Evolutionary conservation across 2,888 invertebrate species (phyloP).

Genomic region (Ormyrus labotus): DNA sequence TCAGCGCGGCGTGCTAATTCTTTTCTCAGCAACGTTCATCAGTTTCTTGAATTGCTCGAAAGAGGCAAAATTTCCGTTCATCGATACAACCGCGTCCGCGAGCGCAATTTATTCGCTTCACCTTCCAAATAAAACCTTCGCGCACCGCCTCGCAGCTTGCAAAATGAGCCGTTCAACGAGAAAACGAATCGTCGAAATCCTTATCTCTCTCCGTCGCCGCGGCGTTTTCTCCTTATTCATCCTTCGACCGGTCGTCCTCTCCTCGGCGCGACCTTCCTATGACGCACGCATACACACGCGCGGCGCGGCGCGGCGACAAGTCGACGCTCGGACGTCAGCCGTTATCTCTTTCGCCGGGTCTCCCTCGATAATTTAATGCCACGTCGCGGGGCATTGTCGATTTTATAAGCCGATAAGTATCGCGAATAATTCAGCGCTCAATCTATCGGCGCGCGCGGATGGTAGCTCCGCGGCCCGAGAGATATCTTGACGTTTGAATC

Average conservation of each 20-base stretch:
- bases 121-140: slow-evolving; percentile 5
- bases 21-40: background rate
- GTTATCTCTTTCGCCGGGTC: background rate
- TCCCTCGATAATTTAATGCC: slow-evolving; percentile 70
- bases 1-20: background rate
- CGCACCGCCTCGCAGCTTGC: background rate
- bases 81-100: background rate
- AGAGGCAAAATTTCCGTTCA: background rate
- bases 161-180: slow-evolving; percentile 26
- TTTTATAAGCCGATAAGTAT: slow-evolving; percentile 67
- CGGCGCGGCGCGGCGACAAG: slow-evolving; percentile 10
- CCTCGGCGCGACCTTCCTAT: background rate
- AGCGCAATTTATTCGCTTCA: slow-evolving; percentile 25
- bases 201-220: slow-evolving; percentile 22
- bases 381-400: slow-evolving; percentile 63
- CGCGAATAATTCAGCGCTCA: slow-evolving; percentile 70
- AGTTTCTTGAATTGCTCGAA: background rate
- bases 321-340: background rate
- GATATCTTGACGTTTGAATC: slow-evolving; percentile 71
- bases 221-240: slow-evolving; percentile 32
- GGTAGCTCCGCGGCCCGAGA: slow-evolving; percentile 46
- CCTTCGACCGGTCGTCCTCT: slow-evolving; percentile 13
- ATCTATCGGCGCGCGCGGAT: slow-evolving; percentile 63
- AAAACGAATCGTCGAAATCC: slow-evolving; percentile 26
- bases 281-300: background rate